These are phyloP conservation scores for Trachelus iudaicus DNA, from an alignment of 2,888 invertebrate species.

Conservation along the genomic window DNA sequence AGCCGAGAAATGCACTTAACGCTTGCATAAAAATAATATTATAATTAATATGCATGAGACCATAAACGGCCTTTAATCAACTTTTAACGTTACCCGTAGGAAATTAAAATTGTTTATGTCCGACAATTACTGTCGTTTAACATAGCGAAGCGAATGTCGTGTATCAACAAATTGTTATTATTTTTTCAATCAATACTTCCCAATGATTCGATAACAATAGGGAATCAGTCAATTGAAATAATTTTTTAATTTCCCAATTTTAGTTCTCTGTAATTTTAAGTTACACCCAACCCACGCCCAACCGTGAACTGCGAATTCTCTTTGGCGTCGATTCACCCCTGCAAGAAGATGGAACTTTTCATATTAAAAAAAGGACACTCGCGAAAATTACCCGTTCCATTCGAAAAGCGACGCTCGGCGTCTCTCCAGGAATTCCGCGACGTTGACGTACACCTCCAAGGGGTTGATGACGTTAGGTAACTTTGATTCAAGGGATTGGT, in stretches of 20 bases:
- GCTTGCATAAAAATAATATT: conserved; percentile 39
- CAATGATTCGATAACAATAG: too few relatives aligned
- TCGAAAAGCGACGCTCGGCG: background rate
- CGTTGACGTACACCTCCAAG: background rate
- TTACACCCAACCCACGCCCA: too few relatives aligned
- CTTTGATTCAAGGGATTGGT: background rate
- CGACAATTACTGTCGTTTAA: conserved; percentile 44
- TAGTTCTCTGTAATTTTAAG: too few relatives aligned
- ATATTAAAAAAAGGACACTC: background rate
- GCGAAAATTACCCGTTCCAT: background rate
- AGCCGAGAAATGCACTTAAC: conserved; percentile 33
- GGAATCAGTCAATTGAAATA: too few relatives aligned
- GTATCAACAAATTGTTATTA: background rate
- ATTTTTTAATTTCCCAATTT: too few relatives aligned
- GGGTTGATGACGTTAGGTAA: background rate
- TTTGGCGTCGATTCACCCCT: too few relatives aligned
- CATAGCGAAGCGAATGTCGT: conserved; percentile 5
- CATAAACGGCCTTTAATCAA: conserved; percentile 45
- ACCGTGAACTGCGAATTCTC: too few relatives aligned
- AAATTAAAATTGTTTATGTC: conserved; percentile 53
- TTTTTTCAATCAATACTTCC: too few relatives aligned
- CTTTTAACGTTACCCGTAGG: conserved; percentile 39
- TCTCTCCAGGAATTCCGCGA: background rate
- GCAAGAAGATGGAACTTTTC: too few relatives aligned
- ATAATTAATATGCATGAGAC: conserved; percentile 49